Evolutionary conservation across 2,113 vertebrate genomes (phyloP), one percentile per base, ranked within the genome.

Genomic region (Notothenia rossii): DNA sequence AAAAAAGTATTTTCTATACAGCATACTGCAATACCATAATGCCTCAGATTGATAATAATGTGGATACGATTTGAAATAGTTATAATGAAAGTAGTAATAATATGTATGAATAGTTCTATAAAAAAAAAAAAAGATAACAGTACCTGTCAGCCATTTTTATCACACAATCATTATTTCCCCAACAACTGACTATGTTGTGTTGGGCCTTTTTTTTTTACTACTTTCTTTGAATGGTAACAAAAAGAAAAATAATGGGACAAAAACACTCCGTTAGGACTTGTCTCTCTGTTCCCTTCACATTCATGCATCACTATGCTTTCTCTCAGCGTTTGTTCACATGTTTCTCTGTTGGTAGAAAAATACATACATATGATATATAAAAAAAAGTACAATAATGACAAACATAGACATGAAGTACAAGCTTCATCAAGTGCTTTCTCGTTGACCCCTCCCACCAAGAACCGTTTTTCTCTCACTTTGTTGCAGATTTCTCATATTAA

Each of bases 341-440:
- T 81, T 87, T 72, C 75, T 84, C 85, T 86, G 83, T 92, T 90
- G 91, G 90, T 94, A 94, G 86, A 95, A 95, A 95, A 95, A 95
- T 94, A 94, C 92, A 91, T 90, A 93, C 91, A 91, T 91, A 87
- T 92, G 79, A 90, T 91, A 92, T 92, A 88, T 84, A 85, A 93
- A 90, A 84, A 87, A 93, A 92, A 86, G 75, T 86, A 87, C 83
- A 91, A 90, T 70, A 76, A 92, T 82, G 87, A 92, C 86, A 90
- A 93, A 92, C 89, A 85, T 80, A 88, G 75, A 86, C 69, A 72
- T 89, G 89, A 92, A 86, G 81, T 86, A 86, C 72, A 71, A 85
- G 84, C 90, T 91, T 91, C 88, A 89, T 84, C 88, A 92, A 93
- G 92, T 93, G 89, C 93, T 90, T 90, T 88, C 81, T 80, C 64